Evolutionary conservation across 2,113 vertebrate genomes (phyloP).

Genomic region (Pandion haliaetus): DNA sequence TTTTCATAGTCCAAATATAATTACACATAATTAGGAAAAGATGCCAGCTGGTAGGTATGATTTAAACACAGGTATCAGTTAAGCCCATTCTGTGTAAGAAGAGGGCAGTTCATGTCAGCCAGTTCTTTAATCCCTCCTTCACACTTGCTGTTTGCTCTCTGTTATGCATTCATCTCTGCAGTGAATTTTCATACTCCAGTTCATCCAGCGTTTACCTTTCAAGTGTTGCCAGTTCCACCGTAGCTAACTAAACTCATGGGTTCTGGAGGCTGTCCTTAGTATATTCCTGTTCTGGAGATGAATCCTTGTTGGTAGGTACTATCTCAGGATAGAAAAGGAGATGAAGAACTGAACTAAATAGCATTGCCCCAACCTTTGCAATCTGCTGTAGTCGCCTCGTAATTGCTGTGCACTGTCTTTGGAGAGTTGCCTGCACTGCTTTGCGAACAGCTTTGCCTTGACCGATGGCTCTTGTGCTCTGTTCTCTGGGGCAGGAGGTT

Average conservation of each 20-base stretch:
- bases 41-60: neutral
- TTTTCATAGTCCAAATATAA: neutral
- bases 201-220: neutral
- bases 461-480: neutral
- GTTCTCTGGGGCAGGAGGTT: neutral
- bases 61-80: neutral
- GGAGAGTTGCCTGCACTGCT: neutral
- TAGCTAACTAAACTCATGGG: neutral
- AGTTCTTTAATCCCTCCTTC: neutral
- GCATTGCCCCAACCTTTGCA: neutral
- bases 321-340: neutral
- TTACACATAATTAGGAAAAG: neutral
- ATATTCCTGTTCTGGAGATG: neutral
- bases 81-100: neutral
- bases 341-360: neutral
- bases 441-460: rapidly evolving
- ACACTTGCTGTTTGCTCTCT: neutral
- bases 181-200: neutral
- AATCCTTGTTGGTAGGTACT: neutral
- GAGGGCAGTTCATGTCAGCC: neutral
- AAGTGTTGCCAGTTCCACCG: neutral
- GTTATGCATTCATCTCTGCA: neutral
- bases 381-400: neutral
- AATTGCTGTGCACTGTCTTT: neutral
- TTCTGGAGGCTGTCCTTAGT: neutral